These are phyloP conservation scores for Antidorcas marsupialis DNA, from an alignment of 2,113 vertebrate species.

Conservation along the genomic window DNA sequence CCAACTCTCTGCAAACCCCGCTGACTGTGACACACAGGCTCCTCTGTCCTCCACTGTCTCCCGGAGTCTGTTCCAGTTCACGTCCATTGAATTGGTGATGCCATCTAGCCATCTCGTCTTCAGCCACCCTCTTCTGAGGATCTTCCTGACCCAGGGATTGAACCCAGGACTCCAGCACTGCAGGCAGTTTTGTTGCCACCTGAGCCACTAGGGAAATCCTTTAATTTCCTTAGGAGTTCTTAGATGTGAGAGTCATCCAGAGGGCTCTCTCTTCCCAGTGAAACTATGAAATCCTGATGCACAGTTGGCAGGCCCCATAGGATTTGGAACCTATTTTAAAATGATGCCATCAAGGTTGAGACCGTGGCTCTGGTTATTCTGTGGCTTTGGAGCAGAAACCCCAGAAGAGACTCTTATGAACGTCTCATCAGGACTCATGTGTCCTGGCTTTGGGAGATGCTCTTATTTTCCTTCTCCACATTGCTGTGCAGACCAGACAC, in stretches of 20 bases:
- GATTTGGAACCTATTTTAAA: background rate
- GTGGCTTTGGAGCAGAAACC: background rate
- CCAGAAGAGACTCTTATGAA: background rate
- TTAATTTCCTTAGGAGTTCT: background rate
- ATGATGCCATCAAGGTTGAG: background rate
- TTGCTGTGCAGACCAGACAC: background rate
- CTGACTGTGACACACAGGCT: background rate
- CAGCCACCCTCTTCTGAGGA: background rate
- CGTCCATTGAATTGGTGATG: background rate
- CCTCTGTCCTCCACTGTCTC: background rate
- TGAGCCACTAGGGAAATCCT: background rate
- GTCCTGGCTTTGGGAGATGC: background rate
- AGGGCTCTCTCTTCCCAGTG: background rate
- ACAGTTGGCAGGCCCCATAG: too few species aligned
- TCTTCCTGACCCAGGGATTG: background rate
- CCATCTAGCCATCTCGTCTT: background rate
- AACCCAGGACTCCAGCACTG: background rate
- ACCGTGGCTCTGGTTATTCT: rapidly evolving
- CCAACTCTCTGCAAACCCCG: rapidly evolving
- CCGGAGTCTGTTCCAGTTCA: background rate
- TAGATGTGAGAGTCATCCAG: background rate
- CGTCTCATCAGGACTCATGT: background rate
- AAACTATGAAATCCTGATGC: background rate
- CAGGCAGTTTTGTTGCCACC: background rate
- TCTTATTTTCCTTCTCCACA: background rate